phyloP scores from a whole-genome alignment of 2,113 vertebrate species.

The Sceloporus tristichus region DNA sequence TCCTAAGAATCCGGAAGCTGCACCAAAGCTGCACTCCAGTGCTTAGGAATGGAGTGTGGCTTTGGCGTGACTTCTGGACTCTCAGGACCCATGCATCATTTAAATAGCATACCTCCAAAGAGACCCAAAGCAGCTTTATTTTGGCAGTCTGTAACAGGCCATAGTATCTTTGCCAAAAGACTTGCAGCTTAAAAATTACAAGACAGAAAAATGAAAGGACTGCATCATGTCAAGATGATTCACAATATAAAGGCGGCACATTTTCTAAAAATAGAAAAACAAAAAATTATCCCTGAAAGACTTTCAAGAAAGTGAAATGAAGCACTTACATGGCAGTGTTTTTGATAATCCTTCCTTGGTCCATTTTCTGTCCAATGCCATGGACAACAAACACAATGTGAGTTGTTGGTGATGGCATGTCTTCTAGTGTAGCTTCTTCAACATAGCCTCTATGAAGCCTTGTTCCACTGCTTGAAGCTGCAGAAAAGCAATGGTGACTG shows the following conservation, averaged over 20 bases:
- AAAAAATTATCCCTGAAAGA: background rate
- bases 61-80: no score
- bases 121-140: no score
- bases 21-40: no score
- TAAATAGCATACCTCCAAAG: no score
- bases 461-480: conserved; percentile 98
- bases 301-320: background rate
- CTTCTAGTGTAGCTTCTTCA: conserved; percentile 95
- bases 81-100: no score
- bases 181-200: background rate
- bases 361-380: conserved; percentile 99
- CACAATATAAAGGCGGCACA: background rate
- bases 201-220: no score
- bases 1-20: no score
- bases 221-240: no score
- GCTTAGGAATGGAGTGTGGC: no score
- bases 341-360: conserved; percentile 98
- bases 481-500: conserved; percentile 29
- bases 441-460: conserved; percentile 95
- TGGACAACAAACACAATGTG: conserved; percentile 99
- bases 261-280: background rate
- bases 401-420: conserved; percentile 93
- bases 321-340: conserved; percentile 96
- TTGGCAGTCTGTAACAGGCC: no score
- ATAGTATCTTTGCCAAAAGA: background rate